phyloP scores from a whole-genome alignment of 2,888 invertebrate genomes.

The Galerucella calmariensis region DNA sequence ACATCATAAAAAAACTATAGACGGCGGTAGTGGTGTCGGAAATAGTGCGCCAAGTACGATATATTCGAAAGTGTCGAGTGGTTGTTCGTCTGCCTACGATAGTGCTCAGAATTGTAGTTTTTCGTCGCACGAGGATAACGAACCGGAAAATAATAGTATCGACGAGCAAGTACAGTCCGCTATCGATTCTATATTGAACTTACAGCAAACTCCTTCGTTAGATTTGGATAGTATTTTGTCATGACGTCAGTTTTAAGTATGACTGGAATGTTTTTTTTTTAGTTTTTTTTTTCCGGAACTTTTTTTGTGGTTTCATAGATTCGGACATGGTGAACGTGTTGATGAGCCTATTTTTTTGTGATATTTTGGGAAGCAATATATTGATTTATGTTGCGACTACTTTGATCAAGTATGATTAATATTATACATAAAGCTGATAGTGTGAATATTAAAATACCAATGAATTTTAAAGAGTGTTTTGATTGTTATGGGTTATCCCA shows the following conservation, averaged over 20 bases:
- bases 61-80: constrained; percentile 34
- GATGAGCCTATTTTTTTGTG: constrained; percentile 27
- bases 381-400: constrained; percentile 18
- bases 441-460: constrained; percentile 3
- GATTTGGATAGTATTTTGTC: constrained; percentile 65
- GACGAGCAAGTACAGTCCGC: constrained; percentile 84
- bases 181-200: constrained; percentile 81
- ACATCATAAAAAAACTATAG: constrained; percentile 53
- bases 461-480: background rate
- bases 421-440: constrained; percentile 12
- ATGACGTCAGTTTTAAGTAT: constrained; percentile 60
- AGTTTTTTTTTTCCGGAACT: background rate
- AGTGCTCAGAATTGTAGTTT: constrained; percentile 43
- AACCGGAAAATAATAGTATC: constrained; percentile 70
- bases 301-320: constrained; percentile 24
- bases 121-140: constrained; percentile 52
- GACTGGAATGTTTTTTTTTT: constrained; percentile 19
- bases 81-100: constrained; percentile 33
- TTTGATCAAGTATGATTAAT: constrained; percentile 13
- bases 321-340: background rate
- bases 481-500: background rate
- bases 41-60: constrained; percentile 45
- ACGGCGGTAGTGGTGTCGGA: constrained; percentile 46
- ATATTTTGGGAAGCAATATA: constrained; percentile 33
- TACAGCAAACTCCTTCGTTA: constrained; percentile 66